Base-by-base conservation (phyloP, 1,140 invertebrate genomes). In the Pseudomyrmex concolor region DNA sequence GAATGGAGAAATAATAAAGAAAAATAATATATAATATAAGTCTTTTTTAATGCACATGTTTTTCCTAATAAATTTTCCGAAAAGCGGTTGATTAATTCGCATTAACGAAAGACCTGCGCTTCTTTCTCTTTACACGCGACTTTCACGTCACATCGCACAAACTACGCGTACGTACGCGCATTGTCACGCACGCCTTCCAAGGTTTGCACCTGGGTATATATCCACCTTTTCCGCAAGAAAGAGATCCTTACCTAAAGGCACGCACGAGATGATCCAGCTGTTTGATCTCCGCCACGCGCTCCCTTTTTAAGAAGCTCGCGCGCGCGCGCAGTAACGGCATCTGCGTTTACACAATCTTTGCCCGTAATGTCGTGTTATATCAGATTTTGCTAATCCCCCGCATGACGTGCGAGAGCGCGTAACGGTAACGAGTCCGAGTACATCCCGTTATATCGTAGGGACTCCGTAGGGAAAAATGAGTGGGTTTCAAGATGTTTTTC, bases 211-310 rank as follows among this genome's bases (percentile, higher is more conserved):
- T 89, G 89, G 88, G 88, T 70, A 34, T 60, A 57, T 82, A 86
- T 84, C 84, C 87, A 88, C 84, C 88, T 89, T 88, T 84, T 60
- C 84, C 88, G 86, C 87, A 91, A 93, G 92, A 93, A 93, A 93
- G 91, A 91, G 92, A 92, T 93, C 90, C 91, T 92, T 88, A 84
- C 89, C 88, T 84, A 90, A 89, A 93, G 91, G 92, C 90, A 86
- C 89, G 92, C 93, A 93, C 92, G 92, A 93, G 92, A 93, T 93
- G 91, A 93, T 94, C 93, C 93, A 94, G 93, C 93, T 94, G 93
- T 94, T 94, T 93, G 93, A 94, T 94, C 91, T 90, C 89, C 85
- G 90, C 91, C 91, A 92, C 93, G 89, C 89, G 86, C 80, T 85
- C 88, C 83, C 91, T 91, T 91, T 92, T 92, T 90, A 91, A 89